Conservation (phyloP, 1,140 invertebrate species). For the Psilanteris sp. region DNA sequence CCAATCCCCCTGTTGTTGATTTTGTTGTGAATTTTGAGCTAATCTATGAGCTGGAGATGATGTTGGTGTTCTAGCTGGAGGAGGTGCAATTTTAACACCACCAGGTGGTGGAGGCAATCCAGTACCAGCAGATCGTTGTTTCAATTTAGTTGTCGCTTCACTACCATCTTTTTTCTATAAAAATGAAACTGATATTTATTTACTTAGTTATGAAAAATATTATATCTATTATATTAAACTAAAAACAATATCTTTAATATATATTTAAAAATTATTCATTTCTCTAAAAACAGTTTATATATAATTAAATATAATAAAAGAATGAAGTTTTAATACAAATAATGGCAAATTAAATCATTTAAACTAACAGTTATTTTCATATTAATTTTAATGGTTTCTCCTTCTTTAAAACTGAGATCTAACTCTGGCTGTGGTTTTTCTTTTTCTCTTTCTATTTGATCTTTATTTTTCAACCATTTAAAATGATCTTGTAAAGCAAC, state of each 20-base stretch:
- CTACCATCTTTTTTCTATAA: constrained; percentile 92
- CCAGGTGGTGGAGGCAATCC: constrained; percentile 93
- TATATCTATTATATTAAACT: too few relatives aligned
- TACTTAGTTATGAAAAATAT: too few relatives aligned
- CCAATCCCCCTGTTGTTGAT: constrained; percentile 83
- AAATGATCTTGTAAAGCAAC: constrained; percentile 99
- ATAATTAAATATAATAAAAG: too few relatives aligned
- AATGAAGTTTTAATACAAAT: too few relatives aligned
- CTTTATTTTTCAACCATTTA: constrained; percentile 96
- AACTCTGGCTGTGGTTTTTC: constrained; percentile 88
- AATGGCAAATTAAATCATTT: too few relatives aligned
- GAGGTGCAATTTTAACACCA: constrained; percentile 84
- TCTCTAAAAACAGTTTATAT: too few relatives aligned
- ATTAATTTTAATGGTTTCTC: constrained; percentile 99
- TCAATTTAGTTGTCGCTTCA: constrained; percentile 83
- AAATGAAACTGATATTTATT: constrained; percentile 3
- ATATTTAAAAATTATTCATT: too few relatives aligned
- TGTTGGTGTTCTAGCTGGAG: constrained; percentile 84
- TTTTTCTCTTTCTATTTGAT: constrained; percentile 91
- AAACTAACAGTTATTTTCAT: constrained; percentile 95
- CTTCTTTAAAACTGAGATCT: constrained; percentile 98
- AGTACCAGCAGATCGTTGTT: constrained; percentile 82
- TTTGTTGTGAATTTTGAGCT: constrained; percentile 79
- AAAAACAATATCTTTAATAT: too few relatives aligned
- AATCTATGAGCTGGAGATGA: constrained; percentile 86